Evolutionary conservation across 2,888 invertebrate species (phyloP).

Genomic region (Isoperla grammatica): DNA sequence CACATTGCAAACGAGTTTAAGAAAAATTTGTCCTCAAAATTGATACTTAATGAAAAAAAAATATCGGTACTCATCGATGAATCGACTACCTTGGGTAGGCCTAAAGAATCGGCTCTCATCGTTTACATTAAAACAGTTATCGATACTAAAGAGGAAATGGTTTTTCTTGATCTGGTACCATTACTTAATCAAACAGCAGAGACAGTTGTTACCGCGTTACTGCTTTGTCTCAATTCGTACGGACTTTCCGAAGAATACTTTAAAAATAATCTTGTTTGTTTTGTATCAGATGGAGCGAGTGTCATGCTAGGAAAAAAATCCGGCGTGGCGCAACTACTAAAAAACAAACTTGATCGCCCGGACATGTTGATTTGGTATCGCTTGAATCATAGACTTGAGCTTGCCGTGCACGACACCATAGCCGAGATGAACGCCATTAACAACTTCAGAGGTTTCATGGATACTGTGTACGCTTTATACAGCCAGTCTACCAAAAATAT

Average conservation of each 20-base stretch:
- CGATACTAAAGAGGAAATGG: neutral
- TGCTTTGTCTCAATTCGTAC: neutral
- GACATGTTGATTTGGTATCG: constrained; percentile 28
- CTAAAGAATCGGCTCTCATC: constrained; percentile 6
- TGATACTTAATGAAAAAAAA: constrained; percentile 1
- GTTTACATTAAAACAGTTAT: constrained; percentile 8
- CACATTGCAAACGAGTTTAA: constrained; percentile 11
- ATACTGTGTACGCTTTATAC: constrained; percentile 25
- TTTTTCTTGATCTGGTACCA: neutral
- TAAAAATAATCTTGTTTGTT: constrained; percentile 22
- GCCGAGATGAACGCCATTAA: constrained; percentile 24
- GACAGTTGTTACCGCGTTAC: neutral
- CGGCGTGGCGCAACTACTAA: constrained; percentile 26
- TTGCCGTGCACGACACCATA: constrained; percentile 23
- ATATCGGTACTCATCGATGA: constrained; percentile 16
- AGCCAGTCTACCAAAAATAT: constrained; percentile 26
- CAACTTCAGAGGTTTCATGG: constrained; percentile 28
- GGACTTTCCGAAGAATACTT: constrained; percentile 20
- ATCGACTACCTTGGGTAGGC: neutral
- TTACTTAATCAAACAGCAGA: constrained; percentile 4
- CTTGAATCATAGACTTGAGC: constrained; percentile 24
- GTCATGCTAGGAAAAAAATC: constrained; percentile 27
- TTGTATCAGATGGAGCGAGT: constrained; percentile 23
- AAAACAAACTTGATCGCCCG: constrained; percentile 18
- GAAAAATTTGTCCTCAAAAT: neutral